phyloP scores from a whole-genome alignment of 1,140 invertebrate species.

The Dendrolimus kikuchii region DNA sequence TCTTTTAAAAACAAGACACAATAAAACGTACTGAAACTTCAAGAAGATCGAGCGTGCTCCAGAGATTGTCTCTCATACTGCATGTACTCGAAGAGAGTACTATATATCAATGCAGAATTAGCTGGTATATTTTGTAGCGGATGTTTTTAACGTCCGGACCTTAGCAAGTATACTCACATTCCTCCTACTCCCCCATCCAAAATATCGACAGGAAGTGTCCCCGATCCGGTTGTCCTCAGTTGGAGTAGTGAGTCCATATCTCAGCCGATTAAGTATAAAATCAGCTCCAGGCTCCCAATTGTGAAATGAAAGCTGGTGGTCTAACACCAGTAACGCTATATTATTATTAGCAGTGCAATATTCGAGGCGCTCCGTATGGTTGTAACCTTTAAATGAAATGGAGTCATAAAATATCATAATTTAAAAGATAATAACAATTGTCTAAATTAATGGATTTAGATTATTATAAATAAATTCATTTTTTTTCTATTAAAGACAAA shows the following conservation, averaged over 20 bases:
- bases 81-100: no score
- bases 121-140: no score
- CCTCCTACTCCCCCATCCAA: constrained; percentile 51
- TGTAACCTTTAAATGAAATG: constrained; percentile 36
- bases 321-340: constrained; percentile 40
- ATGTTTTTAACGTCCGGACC: no score
- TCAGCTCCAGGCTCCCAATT: constrained; percentile 31
- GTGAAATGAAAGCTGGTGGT: constrained; percentile 35
- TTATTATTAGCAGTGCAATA: constrained; percentile 36
- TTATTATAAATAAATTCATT: no score
- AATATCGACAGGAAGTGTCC: constrained; percentile 30
- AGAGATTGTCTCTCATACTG: no score
- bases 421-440: no score
- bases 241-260: constrained; percentile 26
- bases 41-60: neutral
- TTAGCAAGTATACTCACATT: constrained; percentile 30
- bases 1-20: neutral
- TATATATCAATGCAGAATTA: no score
- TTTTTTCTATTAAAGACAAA: no score
- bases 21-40: constrained; percentile 3
- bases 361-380: constrained; percentile 32
- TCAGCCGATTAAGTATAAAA: constrained; percentile 37
- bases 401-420: neutral
- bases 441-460: no score
- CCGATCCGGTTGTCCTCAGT: constrained; percentile 13